Percentiles rank a stretch among this genome's conserved stretches.
These are phyloP conservation scores for Numida meleagris DNA, from an alignment of 2,113 vertebrate species.

Conservation along the genomic window DNA sequence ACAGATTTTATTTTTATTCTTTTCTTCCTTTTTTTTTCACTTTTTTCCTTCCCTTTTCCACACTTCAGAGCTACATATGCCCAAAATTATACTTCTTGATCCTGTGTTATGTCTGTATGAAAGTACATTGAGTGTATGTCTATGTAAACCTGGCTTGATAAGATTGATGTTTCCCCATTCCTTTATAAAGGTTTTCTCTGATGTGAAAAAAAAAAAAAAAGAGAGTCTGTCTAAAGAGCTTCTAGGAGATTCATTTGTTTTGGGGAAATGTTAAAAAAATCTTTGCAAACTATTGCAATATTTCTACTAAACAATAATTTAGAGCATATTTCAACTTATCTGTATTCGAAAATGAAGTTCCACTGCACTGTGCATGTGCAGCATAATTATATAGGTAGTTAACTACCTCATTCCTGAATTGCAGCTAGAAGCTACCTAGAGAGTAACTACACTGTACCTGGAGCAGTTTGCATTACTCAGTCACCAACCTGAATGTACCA, in stretches of 20 bases:
- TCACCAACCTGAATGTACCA: not conserved
- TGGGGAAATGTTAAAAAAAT: not conserved
- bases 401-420: not conserved
- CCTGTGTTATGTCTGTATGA: not conserved
- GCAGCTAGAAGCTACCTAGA: not conserved
- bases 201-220: not conserved
- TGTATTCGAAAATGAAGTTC: not conserved
- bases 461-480: not conserved
- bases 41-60: not conserved
- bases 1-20: not conserved
- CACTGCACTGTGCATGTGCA: not conserved
- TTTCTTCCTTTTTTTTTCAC: fast-evolving
- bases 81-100: not conserved
- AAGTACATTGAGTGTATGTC: not conserved
- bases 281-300: not conserved
- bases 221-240: not conserved
- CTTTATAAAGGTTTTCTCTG: not conserved
- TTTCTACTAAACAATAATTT: not conserved
- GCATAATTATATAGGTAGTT: not conserved
- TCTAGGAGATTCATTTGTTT: not conserved
- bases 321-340: not conserved
- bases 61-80: not conserved
- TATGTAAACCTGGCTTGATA: not conserved
- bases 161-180: not conserved
- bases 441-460: not conserved